phyloP scores from a whole-genome alignment of 2,113 vertebrate genomes.

The Macroglossus sobrinus region DNA sequence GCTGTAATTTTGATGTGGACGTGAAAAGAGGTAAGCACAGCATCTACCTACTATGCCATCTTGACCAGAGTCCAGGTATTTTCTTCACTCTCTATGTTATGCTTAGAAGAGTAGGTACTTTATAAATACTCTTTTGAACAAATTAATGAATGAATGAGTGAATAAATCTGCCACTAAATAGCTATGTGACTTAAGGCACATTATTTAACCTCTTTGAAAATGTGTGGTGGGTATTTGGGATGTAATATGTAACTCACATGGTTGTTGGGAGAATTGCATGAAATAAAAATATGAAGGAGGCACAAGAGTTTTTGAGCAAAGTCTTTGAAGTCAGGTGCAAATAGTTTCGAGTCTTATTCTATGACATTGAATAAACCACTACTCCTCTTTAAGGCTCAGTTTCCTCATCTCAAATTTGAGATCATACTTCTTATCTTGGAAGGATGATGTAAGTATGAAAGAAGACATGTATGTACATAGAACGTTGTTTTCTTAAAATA shows the following conservation, averaged over 20 bases:
- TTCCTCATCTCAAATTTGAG: not conserved
- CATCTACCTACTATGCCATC: too few relatives aligned
- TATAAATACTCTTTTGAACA: not conserved
- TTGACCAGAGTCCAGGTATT: not conserved
- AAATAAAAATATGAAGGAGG: not conserved
- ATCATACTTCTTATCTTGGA: not conserved
- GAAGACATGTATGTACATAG: not conserved
- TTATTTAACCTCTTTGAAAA: conserved; percentile 5
- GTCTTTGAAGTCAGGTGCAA: not conserved
- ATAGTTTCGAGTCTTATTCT: not conserved
- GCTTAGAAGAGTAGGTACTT: not conserved
- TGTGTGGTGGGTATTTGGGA: not conserved
- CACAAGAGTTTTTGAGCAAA: not conserved
- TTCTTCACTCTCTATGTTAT: not conserved
- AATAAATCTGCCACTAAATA: not conserved
- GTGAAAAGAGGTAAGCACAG: too few relatives aligned
- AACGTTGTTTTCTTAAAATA: conserved; percentile 4
- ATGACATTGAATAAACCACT: not conserved
- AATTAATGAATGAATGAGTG: not conserved
- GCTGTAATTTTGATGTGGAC: too few relatives aligned
- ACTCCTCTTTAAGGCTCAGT: not conserved
- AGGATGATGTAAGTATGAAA: not conserved
- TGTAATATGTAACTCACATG: not conserved
- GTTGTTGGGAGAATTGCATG: not conserved
- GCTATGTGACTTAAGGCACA: not conserved